phyloP scores from a whole-genome alignment of 2,113 vertebrate genomes.

The Hymenochirus boettgeri region DNA sequence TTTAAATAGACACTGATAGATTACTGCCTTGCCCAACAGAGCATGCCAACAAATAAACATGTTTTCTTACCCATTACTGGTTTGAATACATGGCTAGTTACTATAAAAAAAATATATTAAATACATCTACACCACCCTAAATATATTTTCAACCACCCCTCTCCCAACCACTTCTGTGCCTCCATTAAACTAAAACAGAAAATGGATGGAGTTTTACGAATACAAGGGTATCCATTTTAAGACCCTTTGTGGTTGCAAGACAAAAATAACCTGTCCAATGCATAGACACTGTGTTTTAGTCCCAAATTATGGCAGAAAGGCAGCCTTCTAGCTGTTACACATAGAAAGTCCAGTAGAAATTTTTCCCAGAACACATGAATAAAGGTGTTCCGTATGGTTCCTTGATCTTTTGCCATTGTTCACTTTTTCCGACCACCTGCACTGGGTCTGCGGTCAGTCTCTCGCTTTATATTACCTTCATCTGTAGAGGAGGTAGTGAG shows the following conservation, averaged over 20 bases:
- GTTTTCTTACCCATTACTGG: neutral
- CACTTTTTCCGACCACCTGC: constrained; percentile 70
- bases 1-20: neutral
- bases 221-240: neutral
- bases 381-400: constrained; percentile 44
- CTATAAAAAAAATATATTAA: neutral
- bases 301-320: constrained; percentile 21
- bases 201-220: constrained; percentile 24
- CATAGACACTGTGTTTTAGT: constrained; percentile 35
- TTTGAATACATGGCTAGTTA: neutral
- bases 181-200: constrained; percentile 18
- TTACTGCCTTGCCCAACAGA: neutral
- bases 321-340: neutral
- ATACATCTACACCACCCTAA: neutral
- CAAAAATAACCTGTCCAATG: constrained; percentile 22
- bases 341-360: neutral
- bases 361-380: constrained; percentile 37
- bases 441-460: constrained; percentile 77
- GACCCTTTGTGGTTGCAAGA: constrained; percentile 13
- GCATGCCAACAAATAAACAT: no score
- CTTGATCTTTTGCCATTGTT: constrained; percentile 36
- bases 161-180: no score
- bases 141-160: neutral
- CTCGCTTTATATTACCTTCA: constrained; percentile 76
- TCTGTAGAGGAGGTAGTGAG: constrained; percentile 92